phyloP scores from a whole-genome alignment of 2,113 vertebrate species.

The Ailuropoda melanoleuca region DNA sequence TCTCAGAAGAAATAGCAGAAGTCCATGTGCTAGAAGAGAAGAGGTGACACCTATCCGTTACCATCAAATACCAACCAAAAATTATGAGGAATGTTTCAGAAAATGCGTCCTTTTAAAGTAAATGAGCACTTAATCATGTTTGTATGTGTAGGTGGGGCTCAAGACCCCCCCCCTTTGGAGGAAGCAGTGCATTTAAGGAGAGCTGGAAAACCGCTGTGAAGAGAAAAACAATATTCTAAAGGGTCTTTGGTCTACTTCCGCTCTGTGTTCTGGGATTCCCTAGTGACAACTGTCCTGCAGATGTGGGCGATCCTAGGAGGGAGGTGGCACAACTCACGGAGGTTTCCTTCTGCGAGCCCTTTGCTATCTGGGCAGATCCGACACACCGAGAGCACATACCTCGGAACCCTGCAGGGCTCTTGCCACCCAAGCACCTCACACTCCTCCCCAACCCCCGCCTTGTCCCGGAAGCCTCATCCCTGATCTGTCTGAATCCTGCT shows the following conservation, averaged over 20 bases:
- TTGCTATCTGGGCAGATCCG: fast-evolving
- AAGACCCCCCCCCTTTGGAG: not conserved
- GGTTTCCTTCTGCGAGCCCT: fast-evolving
- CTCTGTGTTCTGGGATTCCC: not conserved
- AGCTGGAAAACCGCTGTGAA: not conserved
- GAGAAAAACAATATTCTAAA: not conserved
- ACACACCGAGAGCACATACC: fast-evolving
- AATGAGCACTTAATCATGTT: not conserved
- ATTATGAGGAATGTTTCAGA: not conserved
- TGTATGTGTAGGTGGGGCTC: fast-evolving
- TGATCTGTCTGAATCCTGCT: not conserved
- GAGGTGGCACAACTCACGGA: fast-evolving
- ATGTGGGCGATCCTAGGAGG: fast-evolving
- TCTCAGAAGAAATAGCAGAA: not conserved
- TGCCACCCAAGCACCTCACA: fast-evolving
- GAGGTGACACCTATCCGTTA: not conserved
- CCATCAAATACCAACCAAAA: not conserved
- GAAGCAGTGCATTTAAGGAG: not conserved
- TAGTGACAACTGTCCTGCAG: fast-evolving
- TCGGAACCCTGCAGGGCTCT: not conserved
- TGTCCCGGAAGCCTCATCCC: fast-evolving
- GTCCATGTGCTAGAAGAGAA: not conserved
- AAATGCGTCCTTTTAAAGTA: not conserved
- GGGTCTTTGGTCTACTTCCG: not conserved
- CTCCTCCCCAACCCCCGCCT: not conserved